A percentile compares a stretch with the other conserved stretches of the same genome.
These are phyloP conservation scores for Furnarius figulus DNA, from an alignment of 2,113 vertebrate genomes.

Conservation along the genomic window DNA sequence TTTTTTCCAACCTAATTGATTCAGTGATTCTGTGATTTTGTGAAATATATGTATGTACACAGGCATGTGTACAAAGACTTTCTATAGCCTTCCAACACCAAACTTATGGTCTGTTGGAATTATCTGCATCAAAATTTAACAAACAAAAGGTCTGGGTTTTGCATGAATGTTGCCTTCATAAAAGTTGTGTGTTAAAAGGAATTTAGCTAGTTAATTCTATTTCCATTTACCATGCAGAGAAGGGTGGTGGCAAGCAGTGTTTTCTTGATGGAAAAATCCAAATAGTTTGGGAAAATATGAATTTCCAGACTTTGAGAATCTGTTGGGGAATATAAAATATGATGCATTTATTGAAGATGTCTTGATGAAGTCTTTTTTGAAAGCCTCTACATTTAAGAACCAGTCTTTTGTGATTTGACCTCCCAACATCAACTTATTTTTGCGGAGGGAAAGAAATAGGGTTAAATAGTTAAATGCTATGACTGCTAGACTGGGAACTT, in stretches of 20 bases:
- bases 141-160: neutral
- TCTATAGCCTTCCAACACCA: neutral
- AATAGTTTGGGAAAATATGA: neutral
- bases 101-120: neutral
- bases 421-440: neutral
- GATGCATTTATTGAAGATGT: neutral
- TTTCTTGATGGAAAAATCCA: neutral
- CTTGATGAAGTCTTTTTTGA: slow-evolving; percentile 10
- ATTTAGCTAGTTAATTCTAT: neutral
- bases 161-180: neutral
- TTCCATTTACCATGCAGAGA: neutral
- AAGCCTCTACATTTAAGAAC: neutral
- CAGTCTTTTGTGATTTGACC: neutral
- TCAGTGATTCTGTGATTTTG: neutral
- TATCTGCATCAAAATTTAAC: neutral
- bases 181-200: neutral
- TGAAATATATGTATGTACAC: accelerated
- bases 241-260: neutral
- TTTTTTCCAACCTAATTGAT: neutral
- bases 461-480: neutral
- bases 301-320: neutral
- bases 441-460: neutral
- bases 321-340: slow-evolving; percentile 20
- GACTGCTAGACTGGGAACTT: slow-evolving; percentile 25
- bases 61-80: neutral